Evolutionary conservation across 2,113 vertebrate genomes (phyloP).

Genomic region (Zosterops hypoxanthus): DNA sequence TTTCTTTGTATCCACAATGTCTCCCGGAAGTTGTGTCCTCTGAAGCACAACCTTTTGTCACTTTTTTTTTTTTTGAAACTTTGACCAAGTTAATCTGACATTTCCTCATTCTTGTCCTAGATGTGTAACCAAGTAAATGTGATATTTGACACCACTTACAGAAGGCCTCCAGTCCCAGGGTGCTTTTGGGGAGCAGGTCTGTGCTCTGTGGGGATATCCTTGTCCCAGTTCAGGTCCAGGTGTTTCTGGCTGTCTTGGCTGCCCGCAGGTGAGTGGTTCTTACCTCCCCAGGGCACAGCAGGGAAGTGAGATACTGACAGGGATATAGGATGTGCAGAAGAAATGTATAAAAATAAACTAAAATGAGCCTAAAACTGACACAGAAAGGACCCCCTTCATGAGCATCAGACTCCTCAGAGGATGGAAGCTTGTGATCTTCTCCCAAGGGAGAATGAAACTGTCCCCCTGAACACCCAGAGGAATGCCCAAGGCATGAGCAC

Average conservation of each 20-base stretch:
- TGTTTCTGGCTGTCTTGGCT: neutral
- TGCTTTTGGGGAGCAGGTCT: neutral
- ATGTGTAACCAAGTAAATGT: neutral
- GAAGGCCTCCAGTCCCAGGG: neutral
- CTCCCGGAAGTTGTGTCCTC: neutral
- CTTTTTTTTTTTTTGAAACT: neutral
- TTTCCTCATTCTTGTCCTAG: neutral
- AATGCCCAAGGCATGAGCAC: accelerated
- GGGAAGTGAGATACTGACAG: neutral
- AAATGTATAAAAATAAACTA: neutral
- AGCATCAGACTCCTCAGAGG: neutral
- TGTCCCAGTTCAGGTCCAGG: neutral
- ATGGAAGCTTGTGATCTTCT: neutral
- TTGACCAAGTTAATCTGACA: neutral
- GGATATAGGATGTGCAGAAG: neutral
- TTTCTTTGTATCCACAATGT: neutral
- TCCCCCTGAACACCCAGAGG: neutral
- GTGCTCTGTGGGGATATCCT: neutral
- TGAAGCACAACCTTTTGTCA: neutral
- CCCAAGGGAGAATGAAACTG: neutral
- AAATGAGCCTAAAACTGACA: neutral
- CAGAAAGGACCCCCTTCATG: neutral
- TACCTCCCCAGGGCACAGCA: neutral
- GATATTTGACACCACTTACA: neutral
- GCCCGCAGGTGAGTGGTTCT: neutral